Conservation (phyloP, 2,888 invertebrate species). For the Drosophila peninsularis region DNA sequence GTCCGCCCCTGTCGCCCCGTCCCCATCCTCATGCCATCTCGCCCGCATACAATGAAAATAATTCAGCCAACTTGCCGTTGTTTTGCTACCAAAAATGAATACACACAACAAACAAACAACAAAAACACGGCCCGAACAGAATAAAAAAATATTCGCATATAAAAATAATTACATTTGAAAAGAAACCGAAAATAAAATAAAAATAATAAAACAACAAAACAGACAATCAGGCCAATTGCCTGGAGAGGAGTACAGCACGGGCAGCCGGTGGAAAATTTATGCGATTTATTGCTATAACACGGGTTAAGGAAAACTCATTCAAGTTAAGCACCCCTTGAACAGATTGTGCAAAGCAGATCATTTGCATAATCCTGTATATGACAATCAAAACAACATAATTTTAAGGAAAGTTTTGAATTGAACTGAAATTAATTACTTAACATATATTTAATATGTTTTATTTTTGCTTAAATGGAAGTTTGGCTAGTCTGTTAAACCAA, state of each 20-base stretch:
- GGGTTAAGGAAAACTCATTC: constrained; percentile 49
- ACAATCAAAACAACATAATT: constrained; percentile 4
- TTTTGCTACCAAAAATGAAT: constrained; percentile 41
- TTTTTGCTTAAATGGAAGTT: too few species aligned
- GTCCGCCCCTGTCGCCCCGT: not conserved
- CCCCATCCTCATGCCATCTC: not conserved
- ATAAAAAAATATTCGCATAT: constrained; percentile 45
- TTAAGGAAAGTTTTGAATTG: not conserved
- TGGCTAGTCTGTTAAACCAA: too few species aligned
- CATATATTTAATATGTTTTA: not conserved
- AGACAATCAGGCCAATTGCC: constrained; percentile 24
- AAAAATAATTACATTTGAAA: constrained; percentile 68
- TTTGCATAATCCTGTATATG: constrained; percentile 30
- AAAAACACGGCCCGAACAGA: constrained; percentile 26
- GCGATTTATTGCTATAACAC: constrained; percentile 55
- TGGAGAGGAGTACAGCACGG: constrained; percentile 12
- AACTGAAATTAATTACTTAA: not conserved
- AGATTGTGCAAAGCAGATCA: constrained; percentile 21
- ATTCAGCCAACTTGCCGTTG: constrained; percentile 41
- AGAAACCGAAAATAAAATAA: constrained; percentile 49
- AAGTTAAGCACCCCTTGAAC: constrained; percentile 28
- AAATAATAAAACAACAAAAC: constrained; percentile 2
- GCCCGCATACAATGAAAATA: constrained; percentile 43
- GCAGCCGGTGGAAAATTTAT: constrained; percentile 64
- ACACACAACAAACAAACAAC: constrained; percentile 21